Percentiles rank a stretch among this genome's conserved stretches.
Evolutionary conservation across 1,140 invertebrate species (phyloP).

Genomic region (Antheraea mylitta): DNA sequence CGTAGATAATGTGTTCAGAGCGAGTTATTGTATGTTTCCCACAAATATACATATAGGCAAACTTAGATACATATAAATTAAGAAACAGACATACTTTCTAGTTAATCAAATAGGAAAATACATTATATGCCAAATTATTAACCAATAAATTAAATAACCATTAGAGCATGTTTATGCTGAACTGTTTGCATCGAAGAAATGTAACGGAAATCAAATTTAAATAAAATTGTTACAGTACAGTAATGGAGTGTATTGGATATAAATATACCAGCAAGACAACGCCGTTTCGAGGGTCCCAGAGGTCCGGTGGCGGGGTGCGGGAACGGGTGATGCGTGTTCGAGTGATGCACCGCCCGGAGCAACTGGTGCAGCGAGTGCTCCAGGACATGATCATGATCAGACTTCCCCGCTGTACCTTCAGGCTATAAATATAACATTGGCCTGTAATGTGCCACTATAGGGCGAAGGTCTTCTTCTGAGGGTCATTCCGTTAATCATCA

Average conservation of each 20-base stretch:
- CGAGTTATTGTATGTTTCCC: too few relatives aligned
- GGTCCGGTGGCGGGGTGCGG: constrained; percentile 96
- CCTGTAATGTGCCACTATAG: background rate
- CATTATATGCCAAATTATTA: too few relatives aligned
- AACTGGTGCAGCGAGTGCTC: constrained; percentile 98
- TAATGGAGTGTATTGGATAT: background rate
- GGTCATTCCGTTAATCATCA: too few relatives aligned
- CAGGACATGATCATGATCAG: constrained; percentile 96
- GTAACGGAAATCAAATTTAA: background rate
- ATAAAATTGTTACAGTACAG: background rate
- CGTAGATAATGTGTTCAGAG: too few relatives aligned
- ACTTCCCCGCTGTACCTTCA: constrained; percentile 73
- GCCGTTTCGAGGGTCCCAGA: constrained; percentile 92
- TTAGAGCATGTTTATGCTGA: background rate
- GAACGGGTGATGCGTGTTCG: constrained; percentile 95
- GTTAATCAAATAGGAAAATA: too few relatives aligned
- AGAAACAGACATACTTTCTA: too few relatives aligned
- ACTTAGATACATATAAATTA: too few relatives aligned
- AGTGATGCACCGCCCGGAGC: constrained; percentile 93
- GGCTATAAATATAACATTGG: constrained; percentile 23
- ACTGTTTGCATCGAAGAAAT: background rate
- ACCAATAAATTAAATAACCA: too few relatives aligned
- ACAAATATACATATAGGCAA: too few relatives aligned
- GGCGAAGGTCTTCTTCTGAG: too few relatives aligned
- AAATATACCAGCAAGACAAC: constrained; percentile 88